phyloP scores from a whole-genome alignment of 1,140 invertebrate species.

The Nasonia vitripennis region DNA sequence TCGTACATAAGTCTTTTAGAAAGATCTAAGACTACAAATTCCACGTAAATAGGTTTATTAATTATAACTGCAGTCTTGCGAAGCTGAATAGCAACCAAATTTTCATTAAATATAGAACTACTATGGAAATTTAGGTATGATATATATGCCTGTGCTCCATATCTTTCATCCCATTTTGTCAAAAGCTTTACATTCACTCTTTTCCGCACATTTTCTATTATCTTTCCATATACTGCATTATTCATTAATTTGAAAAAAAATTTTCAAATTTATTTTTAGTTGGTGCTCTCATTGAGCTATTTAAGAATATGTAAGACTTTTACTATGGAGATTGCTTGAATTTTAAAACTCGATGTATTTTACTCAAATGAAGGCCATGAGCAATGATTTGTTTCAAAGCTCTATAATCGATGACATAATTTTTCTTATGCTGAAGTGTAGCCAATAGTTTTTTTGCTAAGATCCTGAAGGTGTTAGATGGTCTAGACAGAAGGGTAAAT shows the following conservation, averaged over 20 bases:
- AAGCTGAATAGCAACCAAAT: too few relatives aligned
- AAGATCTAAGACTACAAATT: too few relatives aligned
- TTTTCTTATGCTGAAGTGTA: too few relatives aligned
- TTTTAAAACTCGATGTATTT: constrained; percentile 74
- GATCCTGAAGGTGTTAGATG: too few relatives aligned
- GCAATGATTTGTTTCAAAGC: constrained; percentile 62
- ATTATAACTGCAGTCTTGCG: too few relatives aligned
- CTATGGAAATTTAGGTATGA: background rate
- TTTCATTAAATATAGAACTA: too few relatives aligned
- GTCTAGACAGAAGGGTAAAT: too few relatives aligned
- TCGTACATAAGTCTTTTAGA: too few relatives aligned
- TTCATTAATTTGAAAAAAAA: constrained; percentile 63
- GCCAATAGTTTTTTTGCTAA: too few relatives aligned
- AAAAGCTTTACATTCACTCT: constrained; percentile 64
- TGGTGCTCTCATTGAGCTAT: constrained; percentile 52
- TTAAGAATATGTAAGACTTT: constrained; percentile 69
- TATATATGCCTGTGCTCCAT: constrained; percentile 43
- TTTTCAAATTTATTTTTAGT: constrained; percentile 74
- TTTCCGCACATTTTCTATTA: constrained; percentile 66
- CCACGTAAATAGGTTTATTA: too few relatives aligned
- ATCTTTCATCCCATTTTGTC: constrained; percentile 53
- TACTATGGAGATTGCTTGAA: constrained; percentile 75
- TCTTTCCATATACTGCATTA: background rate
- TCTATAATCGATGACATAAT: constrained; percentile 66
- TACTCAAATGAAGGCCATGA: constrained; percentile 69